phyloP scores from a whole-genome alignment of 2,888 invertebrate species.

The Ferrisia virgata region DNA sequence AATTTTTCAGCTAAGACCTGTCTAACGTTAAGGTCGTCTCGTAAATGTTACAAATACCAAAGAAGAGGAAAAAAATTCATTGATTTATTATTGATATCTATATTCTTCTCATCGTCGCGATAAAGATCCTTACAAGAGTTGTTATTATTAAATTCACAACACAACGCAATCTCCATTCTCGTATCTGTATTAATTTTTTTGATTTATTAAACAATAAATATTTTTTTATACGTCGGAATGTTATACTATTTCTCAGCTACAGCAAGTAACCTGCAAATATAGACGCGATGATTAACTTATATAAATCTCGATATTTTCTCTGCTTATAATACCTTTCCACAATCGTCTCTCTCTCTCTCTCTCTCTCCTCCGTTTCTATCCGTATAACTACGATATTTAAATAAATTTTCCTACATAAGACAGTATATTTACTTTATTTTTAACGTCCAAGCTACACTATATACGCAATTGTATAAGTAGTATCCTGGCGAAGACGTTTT shows the following conservation, averaged over 20 bases:
- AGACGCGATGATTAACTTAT: background rate
- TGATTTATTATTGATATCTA: background rate
- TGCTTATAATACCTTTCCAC: too few species aligned
- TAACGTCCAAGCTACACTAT: background rate
- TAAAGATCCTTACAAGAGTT: background rate
- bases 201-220: slow-evolving; percentile 11
- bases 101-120: background rate
- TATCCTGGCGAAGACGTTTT: background rate
- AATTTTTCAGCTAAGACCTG: background rate
- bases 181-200: slow-evolving; percentile 9
- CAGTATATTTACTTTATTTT: background rate
- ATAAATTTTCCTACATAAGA: background rate
- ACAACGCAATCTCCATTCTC: background rate
- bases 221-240: background rate
- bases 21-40: too few species aligned
- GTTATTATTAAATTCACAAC: slow-evolving; percentile 2
- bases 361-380: background rate
- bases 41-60: background rate
- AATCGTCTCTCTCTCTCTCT: too few species aligned
- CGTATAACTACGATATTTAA: background rate
- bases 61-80: background rate
- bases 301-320: background rate
- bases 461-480: background rate
- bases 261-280: background rate
- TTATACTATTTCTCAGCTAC: background rate